Evolutionary conservation across 2,113 vertebrate species (phyloP).

Genomic region (Otus sunia): DNA sequence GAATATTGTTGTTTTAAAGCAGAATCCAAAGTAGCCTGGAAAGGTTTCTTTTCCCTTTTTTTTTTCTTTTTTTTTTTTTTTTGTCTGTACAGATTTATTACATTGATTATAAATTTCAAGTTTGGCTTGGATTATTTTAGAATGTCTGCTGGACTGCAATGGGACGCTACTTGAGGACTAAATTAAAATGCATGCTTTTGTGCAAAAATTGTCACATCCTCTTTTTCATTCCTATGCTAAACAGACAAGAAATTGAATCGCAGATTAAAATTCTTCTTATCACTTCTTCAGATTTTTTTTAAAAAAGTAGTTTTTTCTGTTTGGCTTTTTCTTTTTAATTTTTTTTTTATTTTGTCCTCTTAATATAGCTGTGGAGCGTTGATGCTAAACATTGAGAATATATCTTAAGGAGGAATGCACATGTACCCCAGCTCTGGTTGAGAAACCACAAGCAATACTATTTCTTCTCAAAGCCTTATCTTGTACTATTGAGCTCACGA

Average conservation of each 20-base stretch:
- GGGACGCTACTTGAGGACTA: not conserved
- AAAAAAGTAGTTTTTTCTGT: not conserved
- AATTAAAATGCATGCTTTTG: not conserved
- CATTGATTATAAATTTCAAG: not conserved
- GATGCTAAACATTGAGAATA: not conserved
- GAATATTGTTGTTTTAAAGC: not conserved
- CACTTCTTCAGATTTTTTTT: not conserved
- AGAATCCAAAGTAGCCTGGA: not conserved
- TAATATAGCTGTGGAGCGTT: not conserved
- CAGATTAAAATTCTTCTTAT: not conserved
- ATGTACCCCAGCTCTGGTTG: not conserved
- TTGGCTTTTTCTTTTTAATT: not conserved
- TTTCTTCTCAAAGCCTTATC: not conserved
- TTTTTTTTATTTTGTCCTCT: not conserved
- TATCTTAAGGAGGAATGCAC: not conserved
- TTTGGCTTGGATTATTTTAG: not conserved
- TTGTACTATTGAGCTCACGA: not conserved
- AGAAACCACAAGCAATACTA: not conserved
- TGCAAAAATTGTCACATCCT: not conserved
- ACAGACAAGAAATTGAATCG: not conserved
- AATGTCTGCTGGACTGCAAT: not conserved
- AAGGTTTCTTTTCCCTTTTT: not conserved
- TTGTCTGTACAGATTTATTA: not conserved
- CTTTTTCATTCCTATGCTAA: not conserved
- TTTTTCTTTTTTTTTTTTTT: not conserved